Evolutionary conservation across 2,113 vertebrate genomes (phyloP).

Genomic region (Perca fluviatilis): DNA sequence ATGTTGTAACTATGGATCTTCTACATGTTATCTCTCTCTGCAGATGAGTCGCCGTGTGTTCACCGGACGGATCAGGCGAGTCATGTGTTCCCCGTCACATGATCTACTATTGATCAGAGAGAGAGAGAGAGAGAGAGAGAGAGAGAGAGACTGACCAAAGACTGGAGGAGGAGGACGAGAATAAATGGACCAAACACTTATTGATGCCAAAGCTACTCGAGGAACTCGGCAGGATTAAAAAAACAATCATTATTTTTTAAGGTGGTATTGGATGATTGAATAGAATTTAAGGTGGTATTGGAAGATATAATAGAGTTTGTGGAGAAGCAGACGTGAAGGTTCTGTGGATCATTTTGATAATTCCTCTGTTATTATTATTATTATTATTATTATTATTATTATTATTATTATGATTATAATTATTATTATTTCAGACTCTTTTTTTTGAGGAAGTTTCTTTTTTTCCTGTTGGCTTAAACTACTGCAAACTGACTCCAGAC

Average conservation of each 20-base stretch:
- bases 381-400: background rate
- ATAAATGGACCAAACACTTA: constrained; percentile 34
- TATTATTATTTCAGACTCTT: background rate
- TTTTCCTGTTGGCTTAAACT: too few relatives aligned
- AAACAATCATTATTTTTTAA: constrained; percentile 1
- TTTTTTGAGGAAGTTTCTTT: too few relatives aligned
- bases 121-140: background rate
- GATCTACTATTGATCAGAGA: constrained; percentile 1
- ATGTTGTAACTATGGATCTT: background rate
- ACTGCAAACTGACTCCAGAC: too few relatives aligned
- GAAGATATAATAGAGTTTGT: too few relatives aligned
- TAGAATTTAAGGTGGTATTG: background rate
- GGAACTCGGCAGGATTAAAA: constrained; percentile 6
- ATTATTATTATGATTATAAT: background rate
- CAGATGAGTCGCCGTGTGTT: constrained; percentile 54
- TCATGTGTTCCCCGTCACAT: background rate
- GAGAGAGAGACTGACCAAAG: background rate
- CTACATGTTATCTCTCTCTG: constrained; percentile 18
- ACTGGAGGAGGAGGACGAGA: background rate
- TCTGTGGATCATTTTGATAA: background rate
- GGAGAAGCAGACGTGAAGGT: background rate
- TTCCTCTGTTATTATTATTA: background rate
- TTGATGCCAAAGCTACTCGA: constrained; percentile 53
- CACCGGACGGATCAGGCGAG: background rate
- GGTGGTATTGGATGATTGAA: background rate